Evolutionary conservation across 2,113 vertebrate genomes (phyloP), one percentile per base, ranked within the genome.

Genomic region (Petrocephalus microphthalmus): DNA sequence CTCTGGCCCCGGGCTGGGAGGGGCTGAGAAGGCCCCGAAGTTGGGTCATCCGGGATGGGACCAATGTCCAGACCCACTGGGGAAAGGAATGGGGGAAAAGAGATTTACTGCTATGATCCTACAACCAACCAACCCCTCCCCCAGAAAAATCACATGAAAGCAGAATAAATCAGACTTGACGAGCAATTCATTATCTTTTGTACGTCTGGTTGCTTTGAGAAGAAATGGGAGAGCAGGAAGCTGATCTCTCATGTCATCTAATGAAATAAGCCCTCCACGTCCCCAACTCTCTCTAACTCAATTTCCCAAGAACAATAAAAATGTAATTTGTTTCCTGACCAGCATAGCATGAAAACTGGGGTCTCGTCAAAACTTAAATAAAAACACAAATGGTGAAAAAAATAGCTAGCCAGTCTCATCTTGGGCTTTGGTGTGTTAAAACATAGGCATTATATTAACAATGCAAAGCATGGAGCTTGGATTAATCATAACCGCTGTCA

Each of bases 31-130:
- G 95, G 94, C 91, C 95, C 89, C 87, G 95, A 92, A 10, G 95
- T 94, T 13, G 95, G 92, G 86, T 97, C 96, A 6, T 95, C 94
- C 1, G 96, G 90, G 90, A 97, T 91, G 20, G 95, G 91, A 88
- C 95, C 93, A 33, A 98, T 95, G 91, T 98, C 97, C 91, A 98
- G 91, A 57, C 95, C 97, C 82, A 97, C 97, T 98, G 87, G 53
- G 91, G 91, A 87, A 91, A 87, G 56, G 47, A 7, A 84, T 20
- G 37, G 74, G 78, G 49, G n/a, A 64, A 67, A 57, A 86, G 81
- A 51, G 47, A 56, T 83, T 64, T 60, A 84, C 71, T 84, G 74
- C 17, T 56, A 86, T 49, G 33, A 67, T 7, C 51, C 29, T 52
- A 25, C 64, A 37, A 51, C 33, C 29, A 33, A 25, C 60, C 22